Evolutionary conservation across 1,140 invertebrate species (phyloP).

Genomic region (Sipha flava): DNA sequence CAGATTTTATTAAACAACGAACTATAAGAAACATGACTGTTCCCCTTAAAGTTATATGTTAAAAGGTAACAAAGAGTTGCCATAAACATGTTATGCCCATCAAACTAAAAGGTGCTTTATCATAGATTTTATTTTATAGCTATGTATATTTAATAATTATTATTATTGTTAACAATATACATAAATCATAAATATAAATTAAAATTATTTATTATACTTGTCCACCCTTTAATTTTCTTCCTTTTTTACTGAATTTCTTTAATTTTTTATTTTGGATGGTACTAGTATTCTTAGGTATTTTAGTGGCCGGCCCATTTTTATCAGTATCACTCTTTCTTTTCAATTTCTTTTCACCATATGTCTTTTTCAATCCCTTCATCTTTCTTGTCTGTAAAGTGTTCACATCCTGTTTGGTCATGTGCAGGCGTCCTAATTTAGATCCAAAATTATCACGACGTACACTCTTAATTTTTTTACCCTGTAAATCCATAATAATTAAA

Average conservation of each 20-base stretch:
- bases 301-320: neutral
- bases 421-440: constrained; percentile 80
- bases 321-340: neutral
- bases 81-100: neutral
- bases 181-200: neutral
- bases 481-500: constrained; percentile 38
- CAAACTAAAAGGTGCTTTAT: neutral
- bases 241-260: constrained; percentile 28
- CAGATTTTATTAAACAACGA: constrained; percentile 57
- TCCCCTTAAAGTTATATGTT: constrained; percentile 71
- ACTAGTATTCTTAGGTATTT: neutral
- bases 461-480: constrained; percentile 84
- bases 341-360: constrained; percentile 38
- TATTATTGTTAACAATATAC: neutral
- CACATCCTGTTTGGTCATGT: constrained; percentile 84
- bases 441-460: constrained; percentile 78
- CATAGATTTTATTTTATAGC: neutral
- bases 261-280: neutral
- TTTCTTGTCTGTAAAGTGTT: constrained; percentile 81
- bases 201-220: constrained; percentile 11
- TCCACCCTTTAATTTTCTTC: constrained; percentile 25
- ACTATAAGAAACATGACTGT: constrained; percentile 68
- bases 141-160: neutral
- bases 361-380: constrained; percentile 83
- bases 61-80: constrained; percentile 38